A percentile compares a stretch with the other conserved stretches of the same genome.
These are phyloP conservation scores for Hydropsyche tenuis DNA, from an alignment of 1,140 invertebrate genomes.

Conservation along the genomic window DNA sequence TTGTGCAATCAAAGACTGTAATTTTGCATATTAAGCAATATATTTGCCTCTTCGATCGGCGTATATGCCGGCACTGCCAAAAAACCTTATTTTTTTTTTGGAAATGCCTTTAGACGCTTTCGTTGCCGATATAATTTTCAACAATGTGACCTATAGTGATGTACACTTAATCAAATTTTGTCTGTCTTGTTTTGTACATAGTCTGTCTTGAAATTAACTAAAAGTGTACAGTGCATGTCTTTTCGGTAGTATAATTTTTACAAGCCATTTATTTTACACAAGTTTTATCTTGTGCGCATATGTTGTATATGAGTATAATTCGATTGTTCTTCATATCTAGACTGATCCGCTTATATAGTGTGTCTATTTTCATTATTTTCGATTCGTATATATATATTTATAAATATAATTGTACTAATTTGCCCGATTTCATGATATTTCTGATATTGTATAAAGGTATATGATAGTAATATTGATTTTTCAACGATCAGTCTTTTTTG, in stretches of 20 bases:
- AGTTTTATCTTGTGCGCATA: constrained; percentile 21
- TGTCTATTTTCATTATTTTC: no score
- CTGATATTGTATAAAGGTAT: no score
- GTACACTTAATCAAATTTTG: not conserved
- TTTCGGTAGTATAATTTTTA: constrained; percentile 24
- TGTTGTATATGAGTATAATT: not conserved
- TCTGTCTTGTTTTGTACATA: constrained; percentile 34
- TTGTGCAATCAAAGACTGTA: constrained; percentile 46
- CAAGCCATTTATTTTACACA: constrained; percentile 20
- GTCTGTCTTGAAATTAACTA: constrained; percentile 32
- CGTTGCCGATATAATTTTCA: constrained; percentile 4
- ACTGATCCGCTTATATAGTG: constrained; percentile 2
- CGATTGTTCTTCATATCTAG: constrained; percentile 2
- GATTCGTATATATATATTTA: no score
- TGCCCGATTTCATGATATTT: no score
- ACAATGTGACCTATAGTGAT: not conserved
- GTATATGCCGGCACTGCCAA: constrained; percentile 11
- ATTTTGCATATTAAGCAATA: constrained; percentile 41
- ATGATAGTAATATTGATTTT: no score
- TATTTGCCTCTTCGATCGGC: constrained; percentile 36
- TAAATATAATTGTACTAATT: no score
- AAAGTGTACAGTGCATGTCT: constrained; percentile 17
- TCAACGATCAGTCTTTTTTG: constrained; percentile 15
- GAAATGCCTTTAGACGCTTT: not conserved
- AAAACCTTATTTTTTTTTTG: constrained; percentile 2